Base-by-base conservation (phyloP, 2,888 invertebrate species). In the Drosophila kuntzei region DNA sequence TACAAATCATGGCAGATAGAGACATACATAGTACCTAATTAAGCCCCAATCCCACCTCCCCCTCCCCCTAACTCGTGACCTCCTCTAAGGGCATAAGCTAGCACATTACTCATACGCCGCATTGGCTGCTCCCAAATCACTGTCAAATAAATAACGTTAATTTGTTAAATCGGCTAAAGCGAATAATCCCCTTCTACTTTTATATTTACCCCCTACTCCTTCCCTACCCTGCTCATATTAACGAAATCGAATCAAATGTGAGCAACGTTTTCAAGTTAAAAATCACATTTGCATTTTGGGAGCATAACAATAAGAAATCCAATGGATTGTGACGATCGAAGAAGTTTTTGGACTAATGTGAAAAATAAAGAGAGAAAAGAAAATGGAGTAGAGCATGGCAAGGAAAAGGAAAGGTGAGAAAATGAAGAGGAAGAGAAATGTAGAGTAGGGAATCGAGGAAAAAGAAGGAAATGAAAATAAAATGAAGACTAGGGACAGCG, bases 231-330 rank as follows among this genome's bases (percentile, higher is more conserved):
- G 3, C n/a, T 22, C 22, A 37, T 37, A 37, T 55, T 55, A 44
- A 22, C 44, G 36, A 47, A 54, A 47, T 41, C 36, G 11, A 36
- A 37, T 43, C 49, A 36, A 54, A 41, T 18, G 44, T 34, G 22
- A 47, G 39, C 44, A 46, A 41, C 46, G 58, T 36, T 60, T 49
- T 50, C 41, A 44, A 72, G 68, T 41, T 75, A 72, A 78, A 87
- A 89, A 79, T 75, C 81, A 71, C 80, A 89, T 89, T 89, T 89
- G 66, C 89, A 89, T 89, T 84, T 89, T 88, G 82, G 63, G 60
- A 67, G 78, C 73, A 87, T 84, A 90, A 90, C 84, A 89, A 86
- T 90, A 79, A 84, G 85, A 41, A 84, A 76, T 73, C 61, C 81
- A 90, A 90, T 89, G 81, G 74, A 74, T 79, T 87, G 90, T 77